These are phyloP conservation scores for Homalodisca vitripennis DNA, from an alignment of 1,140 invertebrate species.

Conservation along the genomic window DNA sequence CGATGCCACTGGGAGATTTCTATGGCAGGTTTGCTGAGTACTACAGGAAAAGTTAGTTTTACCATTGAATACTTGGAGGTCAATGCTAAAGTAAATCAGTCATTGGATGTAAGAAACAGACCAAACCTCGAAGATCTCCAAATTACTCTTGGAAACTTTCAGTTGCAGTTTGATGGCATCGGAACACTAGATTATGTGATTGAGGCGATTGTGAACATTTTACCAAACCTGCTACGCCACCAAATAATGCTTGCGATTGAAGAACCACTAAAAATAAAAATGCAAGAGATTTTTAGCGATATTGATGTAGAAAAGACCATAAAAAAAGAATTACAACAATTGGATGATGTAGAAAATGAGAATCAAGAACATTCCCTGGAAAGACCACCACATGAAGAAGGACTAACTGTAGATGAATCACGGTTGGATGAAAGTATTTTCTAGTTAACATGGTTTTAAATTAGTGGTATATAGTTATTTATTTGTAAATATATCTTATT, in stretches of 20 bases:
- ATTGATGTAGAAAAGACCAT: constrained; percentile 71
- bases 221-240: constrained; percentile 79
- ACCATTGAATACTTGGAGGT: constrained; percentile 66
- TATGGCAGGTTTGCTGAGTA: constrained; percentile 62
- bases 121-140: constrained; percentile 69
- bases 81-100: constrained; percentile 66
- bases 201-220: constrained; percentile 72
- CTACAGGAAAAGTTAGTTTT: constrained; percentile 69
- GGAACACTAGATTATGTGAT: constrained; percentile 78
- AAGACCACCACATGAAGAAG: background rate
- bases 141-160: constrained; percentile 79
- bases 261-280: constrained; percentile 64
- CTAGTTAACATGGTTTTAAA: no score
- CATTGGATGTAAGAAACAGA: constrained; percentile 70
- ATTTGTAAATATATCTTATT: no score
- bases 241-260: constrained; percentile 82
- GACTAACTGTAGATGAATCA: constrained; percentile 1
- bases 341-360: constrained; percentile 20
- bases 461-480: no score
- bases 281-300: constrained; percentile 66
- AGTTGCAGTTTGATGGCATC: constrained; percentile 66
- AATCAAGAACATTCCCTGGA: background rate
- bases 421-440: constrained; percentile 1
- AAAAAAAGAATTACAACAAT: constrained; percentile 57
- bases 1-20: constrained; percentile 74